Evolutionary conservation across 2,797 vertebrate genomes (phyloP).

Genomic region (Florisuga fusca): DNA sequence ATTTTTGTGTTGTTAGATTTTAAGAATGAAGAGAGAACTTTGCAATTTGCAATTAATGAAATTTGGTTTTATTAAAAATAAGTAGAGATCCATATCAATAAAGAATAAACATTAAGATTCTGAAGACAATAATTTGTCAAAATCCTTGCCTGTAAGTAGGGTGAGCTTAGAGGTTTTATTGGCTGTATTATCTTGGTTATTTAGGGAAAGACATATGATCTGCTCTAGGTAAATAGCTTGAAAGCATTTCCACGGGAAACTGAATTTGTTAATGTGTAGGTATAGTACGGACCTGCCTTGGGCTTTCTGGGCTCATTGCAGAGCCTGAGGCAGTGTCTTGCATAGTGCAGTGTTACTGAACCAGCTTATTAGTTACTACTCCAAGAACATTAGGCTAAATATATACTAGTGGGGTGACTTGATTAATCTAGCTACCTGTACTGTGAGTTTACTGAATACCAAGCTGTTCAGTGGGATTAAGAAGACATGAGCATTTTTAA

Average conservation of each 20-base stretch:
- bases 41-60: slow-evolving; percentile 43
- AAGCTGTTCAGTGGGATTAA: background rate
- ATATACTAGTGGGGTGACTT: background rate
- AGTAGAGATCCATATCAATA: slow-evolving; percentile 19
- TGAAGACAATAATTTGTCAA: slow-evolving; percentile 31
- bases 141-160: slow-evolving; percentile 15
- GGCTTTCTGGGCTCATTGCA: slow-evolving; percentile 52
- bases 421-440: slow-evolving; percentile 41
- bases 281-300: slow-evolving; percentile 25
- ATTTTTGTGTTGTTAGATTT: slow-evolving; percentile 4
- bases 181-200: slow-evolving; percentile 8
- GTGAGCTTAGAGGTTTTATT: slow-evolving; percentile 51
- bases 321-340: slow-evolving; percentile 67
- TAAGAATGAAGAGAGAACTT: slow-evolving; percentile 19
- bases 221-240: slow-evolving; percentile 65
- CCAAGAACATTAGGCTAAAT: slow-evolving; percentile 33
- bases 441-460: background rate
- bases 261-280: slow-evolving; percentile 38
- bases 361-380: slow-evolving; percentile 18
- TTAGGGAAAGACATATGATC: slow-evolving; percentile 52
- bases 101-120: slow-evolving; percentile 28
- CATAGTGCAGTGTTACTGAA: slow-evolving; percentile 32
- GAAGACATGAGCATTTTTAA: background rate
- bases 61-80: slow-evolving; percentile 49
- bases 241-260: slow-evolving; percentile 68